Conservation (phyloP, 2,113 vertebrate species). For the Solenodon paradoxus region DNA sequence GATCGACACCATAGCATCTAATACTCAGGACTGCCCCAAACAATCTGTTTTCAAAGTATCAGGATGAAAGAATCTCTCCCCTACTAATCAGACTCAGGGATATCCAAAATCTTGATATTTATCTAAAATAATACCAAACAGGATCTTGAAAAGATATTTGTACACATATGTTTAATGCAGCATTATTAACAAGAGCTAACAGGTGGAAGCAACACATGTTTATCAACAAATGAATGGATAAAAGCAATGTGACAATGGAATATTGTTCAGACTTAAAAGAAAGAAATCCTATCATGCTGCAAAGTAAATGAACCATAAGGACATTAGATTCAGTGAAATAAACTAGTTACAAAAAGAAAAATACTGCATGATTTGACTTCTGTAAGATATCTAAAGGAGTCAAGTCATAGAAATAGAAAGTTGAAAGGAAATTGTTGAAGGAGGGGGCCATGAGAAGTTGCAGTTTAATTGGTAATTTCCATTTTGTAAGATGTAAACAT, state of each 20-base stretch:
- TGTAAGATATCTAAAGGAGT: not conserved
- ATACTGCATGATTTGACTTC: not conserved
- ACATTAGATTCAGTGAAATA: not conserved
- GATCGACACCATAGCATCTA: not conserved
- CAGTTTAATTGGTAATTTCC: not conserved
- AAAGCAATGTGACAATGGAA: not conserved
- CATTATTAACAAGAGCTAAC: not conserved
- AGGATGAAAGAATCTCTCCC: not conserved
- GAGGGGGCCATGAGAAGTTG: not conserved
- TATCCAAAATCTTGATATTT: not conserved
- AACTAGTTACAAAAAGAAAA: not conserved
- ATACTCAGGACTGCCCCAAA: not conserved
- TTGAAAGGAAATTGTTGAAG: not conserved
- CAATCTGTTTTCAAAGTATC: not conserved
- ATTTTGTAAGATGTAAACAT: not conserved
- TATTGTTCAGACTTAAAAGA: not conserved
- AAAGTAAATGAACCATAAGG: not conserved
- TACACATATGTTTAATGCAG: not conserved
- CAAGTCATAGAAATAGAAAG: not conserved
- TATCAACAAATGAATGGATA: not conserved
- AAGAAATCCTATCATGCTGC: not conserved
- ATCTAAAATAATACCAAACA: not conserved
- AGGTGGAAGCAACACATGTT: not conserved
- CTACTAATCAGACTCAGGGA: not conserved
- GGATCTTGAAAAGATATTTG: not conserved